phyloP scores from a whole-genome alignment of 2,113 vertebrate genomes.

The Microcebus tavaratra region DNA sequence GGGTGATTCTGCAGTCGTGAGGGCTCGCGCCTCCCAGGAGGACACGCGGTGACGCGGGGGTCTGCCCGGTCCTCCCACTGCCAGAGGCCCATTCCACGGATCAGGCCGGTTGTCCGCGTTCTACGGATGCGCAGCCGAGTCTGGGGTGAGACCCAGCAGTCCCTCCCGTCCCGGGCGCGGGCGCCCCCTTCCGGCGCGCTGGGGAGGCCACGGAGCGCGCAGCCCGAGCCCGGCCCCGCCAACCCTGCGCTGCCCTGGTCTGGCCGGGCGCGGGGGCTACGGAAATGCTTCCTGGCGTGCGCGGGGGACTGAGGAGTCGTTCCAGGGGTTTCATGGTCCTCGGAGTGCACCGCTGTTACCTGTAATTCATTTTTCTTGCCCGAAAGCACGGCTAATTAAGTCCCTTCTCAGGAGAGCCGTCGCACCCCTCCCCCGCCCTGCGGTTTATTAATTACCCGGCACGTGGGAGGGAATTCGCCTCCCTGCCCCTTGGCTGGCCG shows the following conservation, averaged over 20 bases:
- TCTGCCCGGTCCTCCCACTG: not conserved
- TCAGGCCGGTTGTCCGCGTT: not conserved
- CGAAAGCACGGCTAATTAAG: constrained; percentile 60
- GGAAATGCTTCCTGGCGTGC: not conserved
- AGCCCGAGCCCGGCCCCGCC: accelerated
- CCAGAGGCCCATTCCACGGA: not conserved
- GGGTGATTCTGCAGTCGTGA: not conserved
- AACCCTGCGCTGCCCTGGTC: no score
- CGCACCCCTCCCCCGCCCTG: not conserved
- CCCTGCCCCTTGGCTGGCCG: not conserved
- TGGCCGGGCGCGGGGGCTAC: not conserved
- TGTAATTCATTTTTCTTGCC: constrained; percentile 63
- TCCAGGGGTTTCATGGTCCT: not conserved
- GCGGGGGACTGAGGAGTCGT: not conserved
- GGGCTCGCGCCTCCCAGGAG: not conserved
- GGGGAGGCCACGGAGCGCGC: not conserved
- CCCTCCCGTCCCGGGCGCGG: no score
- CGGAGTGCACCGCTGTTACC: not conserved
- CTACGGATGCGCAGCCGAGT: not conserved
- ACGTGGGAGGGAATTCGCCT: not conserved
- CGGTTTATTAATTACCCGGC: constrained; percentile 8
- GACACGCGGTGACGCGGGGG: not conserved
- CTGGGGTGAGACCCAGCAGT: not conserved
- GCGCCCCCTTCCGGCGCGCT: constrained; percentile 44
- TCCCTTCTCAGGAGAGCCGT: not conserved